Evolutionary conservation across 2,797 vertebrate species (phyloP).

Genomic region (Xiphophorus birchmanni): DNA sequence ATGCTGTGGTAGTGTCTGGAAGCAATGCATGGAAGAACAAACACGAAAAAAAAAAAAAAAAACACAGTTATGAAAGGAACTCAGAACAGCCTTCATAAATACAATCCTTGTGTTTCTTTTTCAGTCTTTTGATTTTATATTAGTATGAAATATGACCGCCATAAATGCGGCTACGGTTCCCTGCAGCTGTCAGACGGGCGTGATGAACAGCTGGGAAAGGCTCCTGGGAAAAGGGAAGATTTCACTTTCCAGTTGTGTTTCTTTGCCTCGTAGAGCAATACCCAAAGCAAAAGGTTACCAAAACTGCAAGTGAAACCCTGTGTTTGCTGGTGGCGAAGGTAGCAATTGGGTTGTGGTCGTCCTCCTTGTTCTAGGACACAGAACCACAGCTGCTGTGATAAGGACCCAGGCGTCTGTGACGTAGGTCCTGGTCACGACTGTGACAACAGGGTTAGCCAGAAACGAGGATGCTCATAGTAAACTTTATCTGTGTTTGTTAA

Average conservation of each 20-base stretch:
- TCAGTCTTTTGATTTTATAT: background rate
- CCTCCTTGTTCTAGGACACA: conserved; percentile 59
- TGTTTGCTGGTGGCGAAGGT: conserved; percentile 52
- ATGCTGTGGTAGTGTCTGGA: conserved; percentile 97
- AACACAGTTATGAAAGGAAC: background rate
- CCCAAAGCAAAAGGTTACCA: conserved; percentile 39
- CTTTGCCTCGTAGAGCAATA: conserved; percentile 33
- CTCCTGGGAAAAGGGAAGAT: conserved; percentile 25
- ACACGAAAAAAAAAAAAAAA: background rate
- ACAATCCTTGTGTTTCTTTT: background rate
- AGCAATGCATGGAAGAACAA: background rate
- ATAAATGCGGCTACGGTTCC: conserved; percentile 24
- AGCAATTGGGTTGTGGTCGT: conserved; percentile 57
- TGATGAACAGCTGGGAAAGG: conserved; percentile 20
- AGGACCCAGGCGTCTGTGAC: conserved; percentile 56
- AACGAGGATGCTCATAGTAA: conserved; percentile 61
- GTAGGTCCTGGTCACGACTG: conserved; percentile 9
- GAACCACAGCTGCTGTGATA: conserved; percentile 76
- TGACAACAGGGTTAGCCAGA: conserved; percentile 59
- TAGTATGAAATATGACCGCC: conserved; percentile 9
- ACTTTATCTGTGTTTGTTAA: conserved; percentile 56
- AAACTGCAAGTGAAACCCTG: conserved; percentile 41
- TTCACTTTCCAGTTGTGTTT: conserved; percentile 34
- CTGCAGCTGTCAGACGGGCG: conserved; percentile 13
- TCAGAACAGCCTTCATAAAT: background rate